Percentiles rank a stretch among this genome's conserved stretches.
phyloP scores from a whole-genome alignment of 2,797 vertebrate species.

The Nasua narica region DNA sequence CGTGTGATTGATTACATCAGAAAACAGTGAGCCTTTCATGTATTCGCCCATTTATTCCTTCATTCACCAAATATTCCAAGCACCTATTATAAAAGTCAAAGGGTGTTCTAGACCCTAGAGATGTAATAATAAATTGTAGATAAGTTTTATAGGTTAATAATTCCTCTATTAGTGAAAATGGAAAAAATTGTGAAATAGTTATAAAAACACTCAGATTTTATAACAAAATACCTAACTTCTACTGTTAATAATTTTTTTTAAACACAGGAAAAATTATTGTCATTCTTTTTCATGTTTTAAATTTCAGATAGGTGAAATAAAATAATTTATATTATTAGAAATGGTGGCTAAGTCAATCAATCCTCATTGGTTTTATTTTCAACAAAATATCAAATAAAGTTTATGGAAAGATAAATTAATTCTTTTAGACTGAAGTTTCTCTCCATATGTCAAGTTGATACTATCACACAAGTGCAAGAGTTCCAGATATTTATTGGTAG shows the following conservation, averaged over 20 bases:
- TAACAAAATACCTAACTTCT: background rate
- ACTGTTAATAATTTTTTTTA: background rate
- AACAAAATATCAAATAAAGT: background rate
- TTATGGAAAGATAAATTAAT: background rate
- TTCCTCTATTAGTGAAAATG: background rate
- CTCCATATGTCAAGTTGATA: background rate
- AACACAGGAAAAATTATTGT: background rate
- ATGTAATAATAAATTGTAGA: conserved; percentile 23
- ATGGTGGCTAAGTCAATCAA: background rate
- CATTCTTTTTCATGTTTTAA: background rate
- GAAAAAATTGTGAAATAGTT: background rate
- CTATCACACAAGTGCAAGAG: background rate
- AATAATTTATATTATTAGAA: background rate
- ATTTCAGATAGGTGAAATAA: background rate
- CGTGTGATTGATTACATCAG: background rate
- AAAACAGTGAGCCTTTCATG: background rate
- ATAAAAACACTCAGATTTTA: background rate
- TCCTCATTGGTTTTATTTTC: background rate
- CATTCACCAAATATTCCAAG: background rate
- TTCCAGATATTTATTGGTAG: background rate
- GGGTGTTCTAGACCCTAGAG: background rate
- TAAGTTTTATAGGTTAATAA: background rate
- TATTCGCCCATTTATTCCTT: background rate
- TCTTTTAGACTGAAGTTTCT: background rate
- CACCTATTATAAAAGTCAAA: conserved; percentile 11